Evolutionary conservation across 2,113 vertebrate species (phyloP).

Genomic region (Falcunculus frontatus): DNA sequence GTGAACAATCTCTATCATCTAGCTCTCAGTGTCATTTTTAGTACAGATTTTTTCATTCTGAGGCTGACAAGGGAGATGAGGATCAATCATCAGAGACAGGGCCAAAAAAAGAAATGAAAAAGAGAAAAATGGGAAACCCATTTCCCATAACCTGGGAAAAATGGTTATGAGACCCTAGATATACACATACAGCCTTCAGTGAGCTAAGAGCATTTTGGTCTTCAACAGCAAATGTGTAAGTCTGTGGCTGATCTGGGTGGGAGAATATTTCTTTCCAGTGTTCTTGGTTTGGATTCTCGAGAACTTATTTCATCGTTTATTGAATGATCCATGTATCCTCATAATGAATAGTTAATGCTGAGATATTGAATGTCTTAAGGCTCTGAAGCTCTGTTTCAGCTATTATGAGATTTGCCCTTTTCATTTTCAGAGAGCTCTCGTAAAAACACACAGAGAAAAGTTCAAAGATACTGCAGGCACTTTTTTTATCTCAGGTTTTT

Average conservation of each 20-base stretch:
- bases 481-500: background rate
- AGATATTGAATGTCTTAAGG: background rate
- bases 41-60: background rate
- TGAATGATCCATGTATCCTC: background rate
- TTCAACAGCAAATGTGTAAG: background rate
- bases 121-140: background rate
- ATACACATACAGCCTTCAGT: background rate
- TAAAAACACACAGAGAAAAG: background rate
- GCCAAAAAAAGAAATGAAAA: background rate
- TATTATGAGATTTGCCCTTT: background rate
- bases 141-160: background rate
- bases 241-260: background rate
- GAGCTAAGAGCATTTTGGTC: background rate
- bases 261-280: background rate
- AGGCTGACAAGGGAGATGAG: background rate
- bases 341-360: background rate
- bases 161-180: background rate
- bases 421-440: background rate
- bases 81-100: background rate
- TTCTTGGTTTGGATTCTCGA: background rate
- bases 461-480: background rate
- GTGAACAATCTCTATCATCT: background rate
- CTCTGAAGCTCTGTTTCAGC: background rate
- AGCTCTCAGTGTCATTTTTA: background rate
- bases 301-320: background rate